phyloP scores from a whole-genome alignment of 2,797 vertebrate genomes.

The Argentina silus region DNA sequence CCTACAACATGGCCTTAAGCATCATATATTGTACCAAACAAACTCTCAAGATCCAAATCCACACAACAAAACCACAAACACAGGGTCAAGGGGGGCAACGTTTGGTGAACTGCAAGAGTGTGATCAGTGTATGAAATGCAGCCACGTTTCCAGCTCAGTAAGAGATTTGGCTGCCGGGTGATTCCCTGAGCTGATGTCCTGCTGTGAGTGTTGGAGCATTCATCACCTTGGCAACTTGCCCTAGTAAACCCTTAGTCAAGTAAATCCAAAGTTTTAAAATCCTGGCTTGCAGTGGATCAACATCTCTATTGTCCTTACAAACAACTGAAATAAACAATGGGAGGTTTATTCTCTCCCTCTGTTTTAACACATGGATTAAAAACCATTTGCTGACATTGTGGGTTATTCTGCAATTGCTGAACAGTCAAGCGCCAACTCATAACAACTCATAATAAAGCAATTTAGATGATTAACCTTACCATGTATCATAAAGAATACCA shows the following conservation, averaged over 20 bases:
- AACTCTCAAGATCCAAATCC: background rate
- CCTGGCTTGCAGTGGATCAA: background rate
- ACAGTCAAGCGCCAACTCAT: background rate
- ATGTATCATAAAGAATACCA: background rate
- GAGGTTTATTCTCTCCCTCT: background rate
- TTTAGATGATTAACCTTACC: background rate
- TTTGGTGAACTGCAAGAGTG: slow-evolving; percentile 11
- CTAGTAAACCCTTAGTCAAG: slow-evolving; percentile 44
- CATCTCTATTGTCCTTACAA: background rate
- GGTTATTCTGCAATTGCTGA: background rate
- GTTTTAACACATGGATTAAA: background rate
- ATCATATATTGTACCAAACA: background rate
- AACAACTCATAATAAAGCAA: background rate
- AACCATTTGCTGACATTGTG: background rate
- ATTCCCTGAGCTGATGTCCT: slow-evolving; percentile 48
- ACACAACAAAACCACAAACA: background rate
- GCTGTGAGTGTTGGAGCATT: slow-evolving; percentile 64
- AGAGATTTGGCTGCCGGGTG: slow-evolving; percentile 42
- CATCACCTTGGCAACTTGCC: slow-evolving; percentile 63
- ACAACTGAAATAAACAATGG: background rate
- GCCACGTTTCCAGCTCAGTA: slow-evolving; percentile 40
- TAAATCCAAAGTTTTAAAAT: slow-evolving; percentile 18
- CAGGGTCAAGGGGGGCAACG: slow-evolving; percentile 13
- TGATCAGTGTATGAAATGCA: slow-evolving; percentile 20
- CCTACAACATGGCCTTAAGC: background rate